These are phyloP conservation scores for Zootoca vivipara DNA, from an alignment of 2,113 vertebrate species.

Conservation along the genomic window DNA sequence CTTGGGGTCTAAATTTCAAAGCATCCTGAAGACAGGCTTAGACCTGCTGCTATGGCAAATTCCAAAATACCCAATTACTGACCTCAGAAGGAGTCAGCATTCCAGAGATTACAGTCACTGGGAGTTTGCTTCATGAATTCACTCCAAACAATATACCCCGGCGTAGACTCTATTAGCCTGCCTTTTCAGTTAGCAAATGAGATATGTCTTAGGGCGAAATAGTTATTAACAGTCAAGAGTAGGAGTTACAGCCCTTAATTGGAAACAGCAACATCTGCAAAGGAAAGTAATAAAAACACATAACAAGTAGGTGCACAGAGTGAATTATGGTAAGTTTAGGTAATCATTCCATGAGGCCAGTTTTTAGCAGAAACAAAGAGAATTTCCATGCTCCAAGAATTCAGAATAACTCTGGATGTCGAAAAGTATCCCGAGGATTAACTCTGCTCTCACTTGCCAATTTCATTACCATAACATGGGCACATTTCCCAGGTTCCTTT, in stretches of 20 bases:
- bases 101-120: conserved; percentile 87
- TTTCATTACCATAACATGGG: conserved; percentile 27
- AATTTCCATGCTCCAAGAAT: conserved; percentile 40
- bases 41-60: conserved; percentile 83
- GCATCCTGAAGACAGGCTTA: conserved; percentile 82
- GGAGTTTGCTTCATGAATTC: conserved; percentile 84
- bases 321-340: conserved; percentile 42
- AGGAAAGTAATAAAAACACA: conserved; percentile 67
- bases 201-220: conserved; percentile 76
- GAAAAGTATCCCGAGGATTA: conserved; percentile 48
- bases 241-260: conserved; percentile 78
- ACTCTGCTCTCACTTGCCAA: conserved; percentile 36
- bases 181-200: conserved; percentile 80
- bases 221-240: conserved; percentile 77
- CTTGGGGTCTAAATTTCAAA: conserved; percentile 81
- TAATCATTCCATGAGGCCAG: conserved; percentile 43
- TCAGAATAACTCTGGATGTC: conserved; percentile 32
- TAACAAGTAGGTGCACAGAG: conserved; percentile 51
- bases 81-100: conserved; percentile 86
- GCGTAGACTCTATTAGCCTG: conserved; percentile 81
- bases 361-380: conserved; percentile 49
- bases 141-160: conserved; percentile 80
- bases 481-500: conserved; percentile 46
- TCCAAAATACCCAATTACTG: conserved; percentile 84
- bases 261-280: conserved; percentile 77